These are phyloP conservation scores for Polylopha cassiicola DNA, from an alignment of 2,888 invertebrate genomes.

Conservation along the genomic window DNA sequence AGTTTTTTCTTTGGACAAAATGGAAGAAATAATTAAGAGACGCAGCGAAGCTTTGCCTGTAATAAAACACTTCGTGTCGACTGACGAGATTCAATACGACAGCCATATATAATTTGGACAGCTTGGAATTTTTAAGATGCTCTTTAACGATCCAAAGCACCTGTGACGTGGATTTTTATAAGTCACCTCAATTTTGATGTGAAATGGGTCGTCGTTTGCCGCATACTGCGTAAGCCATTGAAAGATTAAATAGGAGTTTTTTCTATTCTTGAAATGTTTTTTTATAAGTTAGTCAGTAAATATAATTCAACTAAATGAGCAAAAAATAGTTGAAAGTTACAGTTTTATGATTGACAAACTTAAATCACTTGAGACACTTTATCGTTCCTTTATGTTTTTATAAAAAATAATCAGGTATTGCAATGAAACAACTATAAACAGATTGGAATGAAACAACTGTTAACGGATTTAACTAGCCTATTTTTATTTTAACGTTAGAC, in stretches of 20 bases:
- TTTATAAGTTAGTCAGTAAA: no score
- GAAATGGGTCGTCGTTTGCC: slow-evolving; percentile 12
- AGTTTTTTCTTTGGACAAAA: slow-evolving; percentile 56
- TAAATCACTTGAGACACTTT: no score
- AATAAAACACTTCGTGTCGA: slow-evolving; percentile 68
- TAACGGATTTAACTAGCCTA: no score
- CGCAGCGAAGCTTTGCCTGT: slow-evolving; percentile 52
- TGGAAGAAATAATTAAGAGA: slow-evolving; percentile 69
- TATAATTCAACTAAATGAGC: no score
- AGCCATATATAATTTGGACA: slow-evolving; percentile 39
- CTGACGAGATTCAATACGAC: slow-evolving; percentile 52
- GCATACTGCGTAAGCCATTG: slow-evolving; percentile 6
- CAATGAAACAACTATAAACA: no score
- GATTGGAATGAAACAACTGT: no score
- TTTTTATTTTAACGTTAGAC: no score
- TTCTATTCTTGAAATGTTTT: no score
- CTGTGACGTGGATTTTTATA: slow-evolving; percentile 35
- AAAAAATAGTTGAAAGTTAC: no score
- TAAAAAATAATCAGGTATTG: no score
- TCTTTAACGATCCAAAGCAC: slow-evolving; percentile 50
- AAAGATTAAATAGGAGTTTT: slow-evolving; percentile 13
- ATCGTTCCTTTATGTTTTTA: no score
- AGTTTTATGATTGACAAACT: no score
- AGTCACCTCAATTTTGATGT: slow-evolving; percentile 17
- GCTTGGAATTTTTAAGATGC: slow-evolving; percentile 40